phyloP scores from a whole-genome alignment of 2,113 vertebrate species.

The Terrapene triunguis region DNA sequence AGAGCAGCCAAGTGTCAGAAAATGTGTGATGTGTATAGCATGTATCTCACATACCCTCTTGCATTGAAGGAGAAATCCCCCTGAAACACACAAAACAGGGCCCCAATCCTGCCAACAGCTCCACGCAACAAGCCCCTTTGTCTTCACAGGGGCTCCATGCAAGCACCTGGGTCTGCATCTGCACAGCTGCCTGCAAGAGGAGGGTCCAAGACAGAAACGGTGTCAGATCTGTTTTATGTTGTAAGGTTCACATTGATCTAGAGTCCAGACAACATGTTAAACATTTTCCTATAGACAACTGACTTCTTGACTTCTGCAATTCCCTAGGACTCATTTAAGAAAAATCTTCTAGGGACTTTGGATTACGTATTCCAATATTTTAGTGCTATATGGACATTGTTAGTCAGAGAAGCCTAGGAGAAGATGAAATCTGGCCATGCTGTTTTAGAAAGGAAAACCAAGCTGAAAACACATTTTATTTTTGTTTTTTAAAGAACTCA shows the following conservation, averaged over 20 bases:
- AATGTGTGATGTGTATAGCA: not conserved
- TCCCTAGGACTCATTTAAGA: not conserved
- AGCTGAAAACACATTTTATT: not conserved
- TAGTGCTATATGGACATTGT: not conserved
- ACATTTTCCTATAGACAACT: not conserved
- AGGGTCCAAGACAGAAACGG: not conserved
- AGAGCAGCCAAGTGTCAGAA: not conserved
- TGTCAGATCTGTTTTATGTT: no score
- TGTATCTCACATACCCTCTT: not conserved
- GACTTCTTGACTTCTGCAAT: not conserved
- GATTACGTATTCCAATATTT: not conserved
- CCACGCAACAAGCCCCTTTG: not conserved
- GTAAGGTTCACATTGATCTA: not conserved
- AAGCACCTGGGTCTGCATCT: not conserved
- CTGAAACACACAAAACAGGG: not conserved
- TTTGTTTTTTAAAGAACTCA: not conserved
- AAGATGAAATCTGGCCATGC: not conserved
- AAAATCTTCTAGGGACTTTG: not conserved
- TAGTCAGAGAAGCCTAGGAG: not conserved
- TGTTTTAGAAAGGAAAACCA: not conserved
- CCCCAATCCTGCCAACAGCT: not conserved
- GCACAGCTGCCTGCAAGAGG: not conserved
- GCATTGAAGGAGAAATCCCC: not conserved
- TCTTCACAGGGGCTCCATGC: not conserved
- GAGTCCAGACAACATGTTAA: not conserved